These are phyloP conservation scores for Dendrophyllia cribrosa DNA, from an alignment of 64 coral and sea anemone genomes.

Conservation along the genomic window DNA sequence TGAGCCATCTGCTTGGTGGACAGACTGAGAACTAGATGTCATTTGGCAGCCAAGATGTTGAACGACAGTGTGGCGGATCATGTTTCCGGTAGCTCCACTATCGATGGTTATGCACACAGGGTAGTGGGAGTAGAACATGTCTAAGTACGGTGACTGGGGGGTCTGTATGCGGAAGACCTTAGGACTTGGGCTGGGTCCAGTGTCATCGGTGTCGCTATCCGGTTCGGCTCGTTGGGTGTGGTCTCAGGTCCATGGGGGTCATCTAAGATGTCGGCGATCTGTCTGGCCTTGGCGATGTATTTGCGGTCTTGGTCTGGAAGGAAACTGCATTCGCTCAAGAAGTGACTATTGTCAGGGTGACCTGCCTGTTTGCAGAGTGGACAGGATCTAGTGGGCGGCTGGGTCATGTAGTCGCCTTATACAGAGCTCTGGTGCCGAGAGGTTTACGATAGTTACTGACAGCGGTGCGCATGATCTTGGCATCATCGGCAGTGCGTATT, in stretches of 20 bases:
- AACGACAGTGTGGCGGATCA: too few species aligned
- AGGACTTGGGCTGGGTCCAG: too few species aligned
- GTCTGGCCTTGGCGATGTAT: too few species aligned
- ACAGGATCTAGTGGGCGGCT: not conserved
- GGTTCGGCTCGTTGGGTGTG: not conserved
- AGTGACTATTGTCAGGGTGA: not conserved
- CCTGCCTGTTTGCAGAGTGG: too few species aligned
- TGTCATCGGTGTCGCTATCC: not conserved
- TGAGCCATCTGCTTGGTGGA: too few species aligned
- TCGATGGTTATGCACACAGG: not conserved
- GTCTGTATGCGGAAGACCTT: not conserved
- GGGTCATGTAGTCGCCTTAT: not conserved
- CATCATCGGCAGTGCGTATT: too few species aligned
- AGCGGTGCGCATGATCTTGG: too few species aligned
- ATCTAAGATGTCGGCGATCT: constrained; percentile 12
- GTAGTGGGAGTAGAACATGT: constrained; percentile 6
- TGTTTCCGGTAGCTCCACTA: too few species aligned
- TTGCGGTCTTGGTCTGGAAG: constrained; percentile 61
- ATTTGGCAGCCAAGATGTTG: too few species aligned
- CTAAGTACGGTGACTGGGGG: constrained; percentile 16
- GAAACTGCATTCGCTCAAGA: constrained; percentile 30
- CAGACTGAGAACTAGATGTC: too few species aligned
- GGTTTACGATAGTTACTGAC: not conserved
- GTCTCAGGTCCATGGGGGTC: too few species aligned
- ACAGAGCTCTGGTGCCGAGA: not conserved